Percentiles rank a stretch among this genome's conserved stretches.
phyloP scores from a whole-genome alignment of 30 jellyfish, hydroid and myxozoan species.

The Mastigias papua region DNA sequence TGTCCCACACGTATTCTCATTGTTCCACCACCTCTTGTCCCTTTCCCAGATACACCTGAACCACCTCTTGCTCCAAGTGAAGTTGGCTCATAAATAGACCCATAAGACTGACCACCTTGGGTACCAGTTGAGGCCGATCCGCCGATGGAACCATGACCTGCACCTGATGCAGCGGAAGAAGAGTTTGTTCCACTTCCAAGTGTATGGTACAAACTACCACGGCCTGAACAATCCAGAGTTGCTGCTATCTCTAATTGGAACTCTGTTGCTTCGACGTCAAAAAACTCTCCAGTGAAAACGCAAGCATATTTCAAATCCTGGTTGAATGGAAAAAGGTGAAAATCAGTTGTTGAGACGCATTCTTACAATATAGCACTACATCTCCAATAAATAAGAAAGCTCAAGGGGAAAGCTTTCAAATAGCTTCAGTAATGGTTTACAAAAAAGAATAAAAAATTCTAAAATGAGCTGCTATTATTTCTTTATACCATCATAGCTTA shows the following conservation, averaged over 20 bases:
- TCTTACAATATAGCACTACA: too few relatives aligned
- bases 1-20: slow-evolving; percentile 70
- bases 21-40: slow-evolving; percentile 77
- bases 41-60: slow-evolving; percentile 43
- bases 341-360: too few relatives aligned
- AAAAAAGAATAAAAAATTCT: too few relatives aligned
- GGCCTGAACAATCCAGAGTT: slow-evolving; percentile 59
- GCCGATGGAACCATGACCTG: slow-evolving; percentile 77
- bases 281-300: slow-evolving; percentile 69
- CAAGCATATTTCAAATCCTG: slow-evolving; percentile 68
- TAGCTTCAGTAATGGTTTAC: too few relatives aligned
- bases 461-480: too few relatives aligned
- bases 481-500: too few relatives aligned
- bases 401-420: too few relatives aligned
- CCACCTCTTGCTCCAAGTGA: slow-evolving; percentile 68
- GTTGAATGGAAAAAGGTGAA: neutral
- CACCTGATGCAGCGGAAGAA: slow-evolving; percentile 61
- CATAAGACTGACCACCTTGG: slow-evolving; percentile 52
- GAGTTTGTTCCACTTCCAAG: slow-evolving; percentile 51
- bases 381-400: too few relatives aligned
- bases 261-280: slow-evolving; percentile 79
- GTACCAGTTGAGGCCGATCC: slow-evolving; percentile 32
- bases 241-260: slow-evolving; percentile 69
- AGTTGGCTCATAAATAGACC: slow-evolving; percentile 60
- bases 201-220: slow-evolving; percentile 36